phyloP scores from a whole-genome alignment of 2,797 vertebrate genomes.

The Clarias laeviceps region DNA sequence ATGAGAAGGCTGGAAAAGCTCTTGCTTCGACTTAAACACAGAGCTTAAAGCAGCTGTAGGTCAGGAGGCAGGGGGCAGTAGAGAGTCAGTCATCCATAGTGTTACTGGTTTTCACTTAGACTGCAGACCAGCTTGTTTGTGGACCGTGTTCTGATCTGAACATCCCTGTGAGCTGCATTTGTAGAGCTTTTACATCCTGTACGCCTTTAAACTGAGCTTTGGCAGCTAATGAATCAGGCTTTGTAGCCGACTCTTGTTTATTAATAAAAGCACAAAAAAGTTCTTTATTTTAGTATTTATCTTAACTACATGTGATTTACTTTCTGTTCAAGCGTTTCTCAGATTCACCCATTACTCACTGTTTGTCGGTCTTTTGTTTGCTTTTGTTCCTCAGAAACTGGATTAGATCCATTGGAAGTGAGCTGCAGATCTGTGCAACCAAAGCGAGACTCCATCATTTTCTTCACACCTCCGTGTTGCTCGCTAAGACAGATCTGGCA shows the following conservation, averaged over 20 bases:
- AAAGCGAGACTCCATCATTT: slow-evolving; percentile 45
- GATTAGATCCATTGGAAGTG: slow-evolving; percentile 29
- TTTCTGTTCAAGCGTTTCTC: slow-evolving; percentile 28
- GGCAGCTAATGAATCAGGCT: slow-evolving; percentile 4
- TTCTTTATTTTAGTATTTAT: slow-evolving; percentile 25
- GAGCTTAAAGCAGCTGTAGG: not conserved
- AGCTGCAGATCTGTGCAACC: slow-evolving; percentile 35
- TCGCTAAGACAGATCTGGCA: slow-evolving; percentile 19
- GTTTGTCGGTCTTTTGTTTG: not conserved
- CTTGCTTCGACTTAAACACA: not conserved
- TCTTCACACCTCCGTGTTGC: slow-evolving; percentile 42
- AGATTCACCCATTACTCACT: slow-evolving; percentile 42
- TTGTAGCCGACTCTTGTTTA: not conserved
- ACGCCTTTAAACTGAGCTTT: slow-evolving; percentile 9
- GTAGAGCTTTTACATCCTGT: not conserved
- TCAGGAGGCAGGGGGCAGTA: not conserved
- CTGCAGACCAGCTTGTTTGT: not conserved
- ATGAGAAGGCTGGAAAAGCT: not conserved
- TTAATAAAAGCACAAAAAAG: not conserved
- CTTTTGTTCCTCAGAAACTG: slow-evolving; percentile 36
- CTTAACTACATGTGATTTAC: slow-evolving; percentile 8
- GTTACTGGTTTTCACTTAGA: not conserved
- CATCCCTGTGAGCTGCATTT: not conserved
- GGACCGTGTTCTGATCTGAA: not conserved
- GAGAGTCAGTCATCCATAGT: not conserved